Evolutionary conservation across 2,888 invertebrate genomes (phyloP), one percentile per base, ranked within the genome.

Genomic region (Cactoblastis cactorum): DNA sequence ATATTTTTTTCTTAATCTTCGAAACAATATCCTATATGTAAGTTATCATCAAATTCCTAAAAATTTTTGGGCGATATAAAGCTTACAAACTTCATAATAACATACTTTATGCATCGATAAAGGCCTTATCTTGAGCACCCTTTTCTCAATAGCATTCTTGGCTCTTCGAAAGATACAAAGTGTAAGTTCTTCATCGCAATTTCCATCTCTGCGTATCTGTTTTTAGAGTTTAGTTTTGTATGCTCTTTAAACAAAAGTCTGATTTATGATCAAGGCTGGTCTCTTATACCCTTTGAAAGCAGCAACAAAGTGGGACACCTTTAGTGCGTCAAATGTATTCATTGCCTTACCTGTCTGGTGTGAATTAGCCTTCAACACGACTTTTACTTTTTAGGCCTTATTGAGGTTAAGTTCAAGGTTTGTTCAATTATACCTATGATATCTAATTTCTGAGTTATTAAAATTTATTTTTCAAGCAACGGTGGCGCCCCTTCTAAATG

Each of bases 81-180:
- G 65, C 71, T 69, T 68, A 69, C 74, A 75, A 79, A 79, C 78
- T 83, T 80, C 77, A 83, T 82, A 83, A 81, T 81, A 84, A 80
- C 78, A 80, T 77, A 80, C 77, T 85, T 85, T 83, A 81, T 83
- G 82, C 83, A 85, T 72, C 82, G 80, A 83, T 84, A 83, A 83
- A 83, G 76, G 67, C 69, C 76, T 83, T 81, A 84, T 84, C 85
- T 78, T 61, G 53, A 77, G 74, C 76, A 74, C 77, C 78, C 79
- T 86, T 83, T 79, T 79, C 78, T 83, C 77, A 77, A 84, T 80
- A 81, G 64, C 65, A 79, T 81, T 82, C 79, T 74, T 75, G 64
- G 63, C 64, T 62, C 61, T 60, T 63, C 59, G 63, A 71, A 76
- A 75, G 75, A 77, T 79, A 76, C 74, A 76, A 74, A 64, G 66